phyloP scores from a whole-genome alignment of 2,113 vertebrate species.

The Promerops cafer region DNA sequence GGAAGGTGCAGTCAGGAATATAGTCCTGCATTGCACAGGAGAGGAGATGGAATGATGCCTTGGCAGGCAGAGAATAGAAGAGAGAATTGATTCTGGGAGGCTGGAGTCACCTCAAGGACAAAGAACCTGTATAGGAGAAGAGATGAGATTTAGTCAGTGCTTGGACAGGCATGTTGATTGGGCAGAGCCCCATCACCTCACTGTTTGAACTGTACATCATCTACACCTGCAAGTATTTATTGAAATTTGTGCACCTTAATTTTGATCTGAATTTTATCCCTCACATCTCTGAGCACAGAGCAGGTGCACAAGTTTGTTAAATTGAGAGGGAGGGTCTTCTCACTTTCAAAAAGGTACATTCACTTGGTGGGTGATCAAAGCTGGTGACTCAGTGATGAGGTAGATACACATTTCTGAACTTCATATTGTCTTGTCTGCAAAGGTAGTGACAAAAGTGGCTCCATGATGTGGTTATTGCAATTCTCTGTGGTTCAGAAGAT shows the following conservation, averaged over 20 bases:
- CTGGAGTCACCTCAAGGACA: neutral
- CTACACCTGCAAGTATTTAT: neutral
- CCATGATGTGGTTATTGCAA: rapidly evolving
- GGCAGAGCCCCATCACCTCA: neutral
- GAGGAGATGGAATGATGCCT: neutral
- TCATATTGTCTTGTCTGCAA: neutral
- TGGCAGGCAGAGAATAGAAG: neutral
- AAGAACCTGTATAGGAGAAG: neutral
- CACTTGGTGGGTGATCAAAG: neutral
- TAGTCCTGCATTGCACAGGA: neutral
- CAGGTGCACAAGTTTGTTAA: neutral
- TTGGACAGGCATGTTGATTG: neutral
- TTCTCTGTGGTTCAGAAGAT: neutral
- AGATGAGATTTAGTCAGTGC: neutral
- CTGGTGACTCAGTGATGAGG: neutral
- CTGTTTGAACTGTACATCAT: neutral
- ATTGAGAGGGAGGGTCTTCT: neutral
- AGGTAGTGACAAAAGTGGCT: neutral
- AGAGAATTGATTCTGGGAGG: neutral
- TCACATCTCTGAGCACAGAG: neutral
- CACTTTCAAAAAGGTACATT: neutral
- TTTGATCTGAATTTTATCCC: neutral
- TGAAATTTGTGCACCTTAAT: neutral
- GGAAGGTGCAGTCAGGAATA: neutral
- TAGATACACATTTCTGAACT: neutral